These are phyloP conservation scores for Rhingia rostrata DNA, from an alignment of 2,888 invertebrate species.

Conservation along the genomic window DNA sequence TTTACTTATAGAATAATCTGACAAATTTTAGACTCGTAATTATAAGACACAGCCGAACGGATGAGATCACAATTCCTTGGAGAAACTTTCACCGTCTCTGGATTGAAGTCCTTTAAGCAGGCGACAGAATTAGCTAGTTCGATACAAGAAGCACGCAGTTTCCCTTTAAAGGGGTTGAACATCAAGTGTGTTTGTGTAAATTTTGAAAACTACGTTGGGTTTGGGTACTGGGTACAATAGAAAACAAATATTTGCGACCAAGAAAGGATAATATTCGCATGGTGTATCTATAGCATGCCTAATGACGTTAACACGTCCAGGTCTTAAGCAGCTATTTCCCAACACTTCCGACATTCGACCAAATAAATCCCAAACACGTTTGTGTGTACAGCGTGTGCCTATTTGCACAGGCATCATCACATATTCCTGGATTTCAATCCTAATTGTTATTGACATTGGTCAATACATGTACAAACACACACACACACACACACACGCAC, in stretches of 20 bases:
- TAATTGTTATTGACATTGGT: conserved; percentile 75
- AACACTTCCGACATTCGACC: conserved; percentile 62
- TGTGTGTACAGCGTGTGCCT: conserved; percentile 37
- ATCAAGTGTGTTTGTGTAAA: conserved; percentile 10
- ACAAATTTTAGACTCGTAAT: conserved; percentile 62
- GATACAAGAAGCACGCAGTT: background rate
- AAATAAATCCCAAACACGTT: conserved; percentile 55
- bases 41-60: conserved; percentile 56
- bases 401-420: conserved; percentile 47
- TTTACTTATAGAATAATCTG: conserved; percentile 40
- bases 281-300: conserved; percentile 63
- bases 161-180: conserved; percentile 22
- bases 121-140: conserved; percentile 54
- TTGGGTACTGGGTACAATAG: conserved; percentile 2
- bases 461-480: conserved; percentile 23
- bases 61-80: conserved; percentile 60
- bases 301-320: conserved; percentile 72
- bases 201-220: conserved; percentile 36
- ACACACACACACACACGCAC: too few relatives aligned
- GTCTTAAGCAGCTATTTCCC: conserved; percentile 64
- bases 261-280: conserved; percentile 70
- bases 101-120: conserved; percentile 12
- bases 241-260: conserved; percentile 59
- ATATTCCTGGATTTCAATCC: conserved; percentile 73
- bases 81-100: conserved; percentile 37